phyloP scores from a whole-genome alignment of 1,140 invertebrate genomes.

The Aphaenogaster ashmeadi region DNA sequence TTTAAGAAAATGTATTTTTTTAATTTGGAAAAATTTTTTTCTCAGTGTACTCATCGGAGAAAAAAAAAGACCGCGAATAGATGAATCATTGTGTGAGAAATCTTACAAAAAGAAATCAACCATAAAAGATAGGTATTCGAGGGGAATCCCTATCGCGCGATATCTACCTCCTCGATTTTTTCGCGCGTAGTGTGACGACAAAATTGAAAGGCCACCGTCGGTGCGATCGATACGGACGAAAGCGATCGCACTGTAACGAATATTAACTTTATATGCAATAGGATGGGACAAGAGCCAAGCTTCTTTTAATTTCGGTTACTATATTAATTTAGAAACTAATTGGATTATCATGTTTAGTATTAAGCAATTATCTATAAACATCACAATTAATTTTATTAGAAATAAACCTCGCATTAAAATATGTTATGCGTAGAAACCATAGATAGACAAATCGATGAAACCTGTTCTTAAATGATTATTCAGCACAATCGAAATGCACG shows the following conservation, averaged over 20 bases:
- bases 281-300: background rate
- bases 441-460: background rate
- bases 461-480: constrained; percentile 18
- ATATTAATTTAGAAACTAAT: background rate
- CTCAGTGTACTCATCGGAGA: background rate
- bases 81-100: background rate
- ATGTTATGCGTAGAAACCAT: background rate
- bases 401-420: background rate
- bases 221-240: background rate
- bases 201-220: background rate
- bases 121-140: background rate
- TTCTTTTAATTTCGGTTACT: background rate
- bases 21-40: too few relatives aligned
- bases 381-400: background rate
- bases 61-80: background rate
- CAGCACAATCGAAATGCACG: background rate
- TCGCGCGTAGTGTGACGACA: background rate
- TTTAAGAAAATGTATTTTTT: too few relatives aligned
- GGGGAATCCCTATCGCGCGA: background rate
- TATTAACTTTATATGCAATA: background rate
- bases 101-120: background rate
- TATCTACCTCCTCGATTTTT: background rate
- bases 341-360: background rate
- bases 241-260: background rate
- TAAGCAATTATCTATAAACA: background rate